A percentile compares a stretch with the other conserved stretches of the same genome.
These are phyloP conservation scores for Micronisus gabar DNA, from an alignment of 2,113 vertebrate genomes.

Conservation along the genomic window DNA sequence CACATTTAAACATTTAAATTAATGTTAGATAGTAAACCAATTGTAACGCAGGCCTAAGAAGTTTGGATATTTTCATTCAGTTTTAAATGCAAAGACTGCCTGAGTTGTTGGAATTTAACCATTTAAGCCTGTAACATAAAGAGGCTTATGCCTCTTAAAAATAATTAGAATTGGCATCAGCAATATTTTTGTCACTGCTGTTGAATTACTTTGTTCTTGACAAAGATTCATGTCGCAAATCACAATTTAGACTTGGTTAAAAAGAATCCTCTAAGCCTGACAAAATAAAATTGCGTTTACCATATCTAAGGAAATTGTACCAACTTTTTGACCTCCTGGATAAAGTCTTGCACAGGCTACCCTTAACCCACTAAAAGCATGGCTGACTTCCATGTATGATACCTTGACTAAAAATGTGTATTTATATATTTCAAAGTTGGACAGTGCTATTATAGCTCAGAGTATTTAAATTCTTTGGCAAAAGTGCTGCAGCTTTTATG, in stretches of 20 bases:
- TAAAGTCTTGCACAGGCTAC: neutral
- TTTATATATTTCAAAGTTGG: neutral
- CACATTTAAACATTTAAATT: neutral
- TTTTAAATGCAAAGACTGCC: neutral
- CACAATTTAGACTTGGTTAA: neutral
- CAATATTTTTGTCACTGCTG: neutral
- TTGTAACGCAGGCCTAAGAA: neutral
- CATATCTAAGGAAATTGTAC: neutral
- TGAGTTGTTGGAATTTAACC: neutral
- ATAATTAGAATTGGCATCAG: neutral
- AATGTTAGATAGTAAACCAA: neutral
- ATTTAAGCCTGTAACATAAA: neutral
- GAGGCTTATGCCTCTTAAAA: neutral
- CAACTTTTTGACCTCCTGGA: neutral
- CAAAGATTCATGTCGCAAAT: neutral
- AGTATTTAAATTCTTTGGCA: neutral
- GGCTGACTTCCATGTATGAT: neutral
- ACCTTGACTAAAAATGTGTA: neutral
- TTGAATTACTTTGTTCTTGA: neutral
- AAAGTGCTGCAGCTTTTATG: neutral
- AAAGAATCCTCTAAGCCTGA: neutral
- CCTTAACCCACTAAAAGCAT: neutral
- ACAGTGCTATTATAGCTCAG: neutral
- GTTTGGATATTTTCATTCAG: neutral
- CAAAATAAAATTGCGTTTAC: neutral